Percentiles rank a stretch among this genome's conserved stretches.
Conservation (phyloP, 2,797 vertebrate genomes). For the Sciurus carolinensis region DNA sequence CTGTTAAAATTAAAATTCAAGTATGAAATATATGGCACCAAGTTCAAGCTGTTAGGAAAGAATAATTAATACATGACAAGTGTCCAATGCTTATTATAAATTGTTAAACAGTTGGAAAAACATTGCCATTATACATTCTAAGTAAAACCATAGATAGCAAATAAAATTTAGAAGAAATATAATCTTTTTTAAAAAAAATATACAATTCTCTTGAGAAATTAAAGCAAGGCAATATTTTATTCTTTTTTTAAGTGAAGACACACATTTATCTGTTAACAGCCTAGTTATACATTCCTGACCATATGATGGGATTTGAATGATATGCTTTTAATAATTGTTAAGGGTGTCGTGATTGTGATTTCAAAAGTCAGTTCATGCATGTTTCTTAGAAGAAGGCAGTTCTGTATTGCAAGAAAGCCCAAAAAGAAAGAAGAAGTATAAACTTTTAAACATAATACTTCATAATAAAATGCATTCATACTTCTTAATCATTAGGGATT, state of each 20-base stretch:
- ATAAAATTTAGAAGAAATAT: conserved; percentile 11
- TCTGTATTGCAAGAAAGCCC: no score
- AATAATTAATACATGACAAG: not conserved
- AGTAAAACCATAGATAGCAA: not conserved
- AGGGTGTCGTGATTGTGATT: not conserved
- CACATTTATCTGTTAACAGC: not conserved
- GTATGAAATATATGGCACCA: not conserved
- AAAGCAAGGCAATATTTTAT: no score
- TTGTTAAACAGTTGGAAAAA: not conserved
- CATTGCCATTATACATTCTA: not conserved
- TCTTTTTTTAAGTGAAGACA: not conserved
- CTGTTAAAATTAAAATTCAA: conserved; percentile 34
- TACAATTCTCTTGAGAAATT: no score
- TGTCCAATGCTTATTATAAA: not conserved
- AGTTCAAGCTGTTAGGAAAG: not conserved
- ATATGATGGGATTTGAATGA: not conserved
- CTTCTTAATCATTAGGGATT: not conserved
- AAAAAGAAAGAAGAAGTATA: no score
- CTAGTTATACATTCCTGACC: not conserved
- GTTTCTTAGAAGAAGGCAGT: not conserved
- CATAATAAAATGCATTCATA: not conserved
- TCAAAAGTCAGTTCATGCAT: not conserved
- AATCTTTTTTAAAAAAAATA: not conserved
- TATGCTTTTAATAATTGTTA: not conserved
- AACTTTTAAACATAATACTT: not conserved